Percentiles rank a stretch among this genome's conserved stretches.
Evolutionary conservation across 2,888 invertebrate species (phyloP).

Genomic region (Vesta saturnalis): DNA sequence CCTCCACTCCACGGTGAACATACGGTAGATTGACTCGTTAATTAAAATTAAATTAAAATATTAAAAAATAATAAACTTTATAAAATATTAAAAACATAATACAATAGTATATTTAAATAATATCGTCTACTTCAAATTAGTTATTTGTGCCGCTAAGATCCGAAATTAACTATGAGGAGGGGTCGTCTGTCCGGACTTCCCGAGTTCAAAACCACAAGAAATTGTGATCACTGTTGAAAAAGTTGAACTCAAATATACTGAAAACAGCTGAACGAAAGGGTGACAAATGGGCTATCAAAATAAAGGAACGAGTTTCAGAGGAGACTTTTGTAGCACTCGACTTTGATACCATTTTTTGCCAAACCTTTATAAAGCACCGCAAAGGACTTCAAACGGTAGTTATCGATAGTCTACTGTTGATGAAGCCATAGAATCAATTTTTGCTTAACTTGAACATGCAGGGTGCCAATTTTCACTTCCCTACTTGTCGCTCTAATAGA

Average conservation of each 20-base stretch:
- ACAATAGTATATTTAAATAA: too few species aligned
- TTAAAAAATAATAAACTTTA: too few species aligned
- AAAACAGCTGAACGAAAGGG: constrained; percentile 19
- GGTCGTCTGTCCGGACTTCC: too few species aligned
- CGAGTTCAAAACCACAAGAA: too few species aligned
- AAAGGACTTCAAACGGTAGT: background rate
- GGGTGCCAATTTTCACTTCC: constrained; percentile 15
- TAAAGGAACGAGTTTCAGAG: constrained; percentile 17
- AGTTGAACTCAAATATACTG: background rate
- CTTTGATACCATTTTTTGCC: constrained; percentile 14
- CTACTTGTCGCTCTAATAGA: constrained; percentile 9
- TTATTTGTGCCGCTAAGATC: too few species aligned
- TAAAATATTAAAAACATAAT: too few species aligned
- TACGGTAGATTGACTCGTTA: too few species aligned
- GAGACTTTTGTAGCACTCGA: background rate
- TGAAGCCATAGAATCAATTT: constrained; percentile 15
- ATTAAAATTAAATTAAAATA: too few species aligned
- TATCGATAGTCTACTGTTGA: background rate
- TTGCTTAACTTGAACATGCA: constrained; percentile 6
- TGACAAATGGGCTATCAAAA: constrained; percentile 20
- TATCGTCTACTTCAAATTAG: too few species aligned
- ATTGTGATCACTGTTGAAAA: constrained; percentile 24
- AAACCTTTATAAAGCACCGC: constrained; percentile 6
- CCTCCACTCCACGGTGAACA: too few species aligned
- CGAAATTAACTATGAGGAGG: too few species aligned